Conservation (phyloP, 2,113 vertebrate species). For the Gymnobelideus leadbeateri region DNA sequence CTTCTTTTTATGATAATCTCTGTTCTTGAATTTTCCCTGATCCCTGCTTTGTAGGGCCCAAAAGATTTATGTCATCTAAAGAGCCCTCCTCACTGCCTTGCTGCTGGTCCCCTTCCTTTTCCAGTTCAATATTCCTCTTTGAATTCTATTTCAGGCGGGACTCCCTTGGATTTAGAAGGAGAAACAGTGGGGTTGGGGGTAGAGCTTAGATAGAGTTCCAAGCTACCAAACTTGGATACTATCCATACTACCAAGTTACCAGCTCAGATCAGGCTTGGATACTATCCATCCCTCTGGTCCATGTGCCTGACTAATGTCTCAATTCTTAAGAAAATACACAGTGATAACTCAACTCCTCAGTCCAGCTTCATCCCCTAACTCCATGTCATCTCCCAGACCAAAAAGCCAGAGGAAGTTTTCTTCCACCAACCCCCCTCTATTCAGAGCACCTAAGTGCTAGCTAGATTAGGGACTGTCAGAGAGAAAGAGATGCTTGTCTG, state of each 20-base stretch:
- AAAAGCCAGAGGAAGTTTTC: background rate
- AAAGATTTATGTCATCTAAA: background rate
- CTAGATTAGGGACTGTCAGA: background rate
- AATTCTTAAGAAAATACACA: background rate
- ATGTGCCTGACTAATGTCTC: background rate
- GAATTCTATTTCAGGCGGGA: background rate
- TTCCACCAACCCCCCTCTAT: background rate
- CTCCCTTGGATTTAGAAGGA: background rate
- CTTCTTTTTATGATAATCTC: background rate
- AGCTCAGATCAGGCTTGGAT: background rate
- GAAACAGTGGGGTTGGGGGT: background rate
- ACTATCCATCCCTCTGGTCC: background rate
- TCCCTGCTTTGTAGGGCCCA: too few relatives aligned
- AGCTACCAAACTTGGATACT: background rate
- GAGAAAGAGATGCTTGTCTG: background rate
- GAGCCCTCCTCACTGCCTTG: background rate
- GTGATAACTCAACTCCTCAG: background rate
- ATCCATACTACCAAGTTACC: background rate
- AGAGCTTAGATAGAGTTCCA: background rate
- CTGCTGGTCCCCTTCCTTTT: constrained; percentile 5
- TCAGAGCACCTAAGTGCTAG: background rate
- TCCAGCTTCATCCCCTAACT: background rate
- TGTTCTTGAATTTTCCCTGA: background rate
- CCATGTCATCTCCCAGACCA: background rate
- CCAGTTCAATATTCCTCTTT: background rate